Evolutionary conservation across 64 coral and sea anemone species (phyloP).

Genomic region (Porites lutea): DNA sequence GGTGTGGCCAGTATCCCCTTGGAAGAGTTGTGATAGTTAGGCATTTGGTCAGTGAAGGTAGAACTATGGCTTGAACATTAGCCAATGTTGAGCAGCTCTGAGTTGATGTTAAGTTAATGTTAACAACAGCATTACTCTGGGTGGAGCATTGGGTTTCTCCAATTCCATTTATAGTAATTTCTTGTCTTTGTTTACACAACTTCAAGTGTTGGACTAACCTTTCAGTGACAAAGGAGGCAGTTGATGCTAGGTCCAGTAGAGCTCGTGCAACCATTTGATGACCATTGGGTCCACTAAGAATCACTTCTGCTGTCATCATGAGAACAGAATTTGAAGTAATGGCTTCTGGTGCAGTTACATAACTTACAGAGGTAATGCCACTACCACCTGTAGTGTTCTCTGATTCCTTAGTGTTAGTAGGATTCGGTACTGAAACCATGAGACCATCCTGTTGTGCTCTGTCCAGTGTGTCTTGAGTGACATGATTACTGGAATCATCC

Average conservation of each 20-base stretch:
- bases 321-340: neutral
- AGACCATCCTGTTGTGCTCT: neutral
- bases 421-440: constrained; percentile 9
- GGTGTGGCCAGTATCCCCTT: constrained; percentile 45
- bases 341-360: constrained; percentile 20
- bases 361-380: neutral
- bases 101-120: constrained; percentile 11
- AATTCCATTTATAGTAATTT: constrained; percentile 65
- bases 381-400: neutral
- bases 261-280: constrained; percentile 35
- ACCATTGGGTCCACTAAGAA: constrained; percentile 28
- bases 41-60: constrained; percentile 56
- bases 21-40: constrained; percentile 18
- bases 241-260: constrained; percentile 39
- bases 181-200: constrained; percentile 17
- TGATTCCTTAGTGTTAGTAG: neutral
- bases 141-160: constrained; percentile 23
- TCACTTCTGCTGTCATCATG: constrained; percentile 68
- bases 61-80: constrained; percentile 47
- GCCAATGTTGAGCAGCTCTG: neutral
- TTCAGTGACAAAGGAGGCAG: constrained; percentile 53
- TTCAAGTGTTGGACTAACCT: constrained; percentile 32
- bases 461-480: neutral
- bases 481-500: constrained; percentile 17
- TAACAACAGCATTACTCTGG: constrained; percentile 23